Evolutionary conservation across 2,113 vertebrate genomes (phyloP).

Genomic region (Tonatia bakeri): DNA sequence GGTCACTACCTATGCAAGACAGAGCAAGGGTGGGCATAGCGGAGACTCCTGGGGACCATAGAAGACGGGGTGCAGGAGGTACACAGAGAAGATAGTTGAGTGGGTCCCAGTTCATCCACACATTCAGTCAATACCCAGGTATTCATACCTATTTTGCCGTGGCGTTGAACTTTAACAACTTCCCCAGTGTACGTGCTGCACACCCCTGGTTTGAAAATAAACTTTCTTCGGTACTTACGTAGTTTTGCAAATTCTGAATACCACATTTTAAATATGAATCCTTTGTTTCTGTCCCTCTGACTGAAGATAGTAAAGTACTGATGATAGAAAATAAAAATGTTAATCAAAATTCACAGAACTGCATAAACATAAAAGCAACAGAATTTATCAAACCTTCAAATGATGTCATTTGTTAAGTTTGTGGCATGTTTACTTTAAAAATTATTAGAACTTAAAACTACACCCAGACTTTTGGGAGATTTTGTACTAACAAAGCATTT

Average conservation of each 20-base stretch:
- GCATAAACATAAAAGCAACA: background rate
- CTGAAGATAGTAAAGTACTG: background rate
- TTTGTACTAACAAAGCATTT: background rate
- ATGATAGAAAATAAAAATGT: background rate
- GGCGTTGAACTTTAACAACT: background rate
- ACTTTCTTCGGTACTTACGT: background rate
- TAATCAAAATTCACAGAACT: background rate
- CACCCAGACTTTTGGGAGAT: background rate
- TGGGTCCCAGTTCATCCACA: too few species aligned
- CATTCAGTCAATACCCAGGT: background rate
- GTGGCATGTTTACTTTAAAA: background rate
- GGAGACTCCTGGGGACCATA: constrained; percentile 51
- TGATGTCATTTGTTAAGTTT: background rate
- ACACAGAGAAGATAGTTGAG: background rate
- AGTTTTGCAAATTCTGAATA: background rate
- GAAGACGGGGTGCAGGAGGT: background rate
- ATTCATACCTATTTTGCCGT: too few species aligned
- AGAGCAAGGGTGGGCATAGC: constrained; percentile 77
- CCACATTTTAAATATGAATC: background rate
- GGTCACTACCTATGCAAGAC: constrained; percentile 87
- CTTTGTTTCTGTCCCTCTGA: background rate
- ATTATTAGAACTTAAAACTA: background rate
- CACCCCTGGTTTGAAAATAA: background rate
- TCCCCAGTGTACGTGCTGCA: background rate
- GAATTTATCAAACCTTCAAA: background rate